Percentiles rank a stretch among this genome's conserved stretches.
Evolutionary conservation across 2,888 invertebrate species (phyloP).

Genomic region (Rotaria macrura): DNA sequence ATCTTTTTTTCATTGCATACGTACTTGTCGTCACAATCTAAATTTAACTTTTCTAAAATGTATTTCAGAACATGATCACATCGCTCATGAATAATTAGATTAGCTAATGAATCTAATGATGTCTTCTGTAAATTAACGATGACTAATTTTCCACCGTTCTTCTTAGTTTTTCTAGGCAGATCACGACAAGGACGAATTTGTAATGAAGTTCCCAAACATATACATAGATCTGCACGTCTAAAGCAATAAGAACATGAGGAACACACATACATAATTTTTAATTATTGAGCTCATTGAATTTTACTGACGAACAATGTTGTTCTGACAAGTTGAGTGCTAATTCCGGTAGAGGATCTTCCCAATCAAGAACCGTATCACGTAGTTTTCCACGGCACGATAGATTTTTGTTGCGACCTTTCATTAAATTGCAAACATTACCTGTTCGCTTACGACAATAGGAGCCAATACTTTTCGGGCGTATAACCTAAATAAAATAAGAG

Average conservation of each 20-base stretch:
- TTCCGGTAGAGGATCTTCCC: constrained; percentile 86
- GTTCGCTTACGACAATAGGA: constrained; percentile 20
- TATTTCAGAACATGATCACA: constrained; percentile 70
- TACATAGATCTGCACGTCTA: constrained; percentile 70
- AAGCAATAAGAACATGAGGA: not conserved
- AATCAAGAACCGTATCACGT: constrained; percentile 71
- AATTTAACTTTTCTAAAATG: constrained; percentile 53
- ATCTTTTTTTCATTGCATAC: not conserved
- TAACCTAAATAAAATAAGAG: not conserved
- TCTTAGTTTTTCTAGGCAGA: constrained; percentile 61
- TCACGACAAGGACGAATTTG: constrained; percentile 95
- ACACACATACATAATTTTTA: not conserved
- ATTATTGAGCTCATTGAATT: not conserved
- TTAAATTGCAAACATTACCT: constrained; percentile 7
- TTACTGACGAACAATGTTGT: constrained; percentile 21
- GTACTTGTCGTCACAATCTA: not conserved
- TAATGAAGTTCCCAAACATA: constrained; percentile 88
- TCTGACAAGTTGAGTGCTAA: constrained; percentile 60
- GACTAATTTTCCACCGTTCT: constrained; percentile 66
- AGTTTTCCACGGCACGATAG: not conserved
- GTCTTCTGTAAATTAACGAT: constrained; percentile 95
- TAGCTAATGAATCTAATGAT: constrained; percentile 84
- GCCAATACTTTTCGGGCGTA: constrained; percentile 38
- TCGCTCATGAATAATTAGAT: constrained; percentile 74
- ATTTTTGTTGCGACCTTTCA: not conserved